Evolutionary conservation across 2,113 vertebrate species (phyloP).

Genomic region (Rhynchopsitta pachyrhyncha): DNA sequence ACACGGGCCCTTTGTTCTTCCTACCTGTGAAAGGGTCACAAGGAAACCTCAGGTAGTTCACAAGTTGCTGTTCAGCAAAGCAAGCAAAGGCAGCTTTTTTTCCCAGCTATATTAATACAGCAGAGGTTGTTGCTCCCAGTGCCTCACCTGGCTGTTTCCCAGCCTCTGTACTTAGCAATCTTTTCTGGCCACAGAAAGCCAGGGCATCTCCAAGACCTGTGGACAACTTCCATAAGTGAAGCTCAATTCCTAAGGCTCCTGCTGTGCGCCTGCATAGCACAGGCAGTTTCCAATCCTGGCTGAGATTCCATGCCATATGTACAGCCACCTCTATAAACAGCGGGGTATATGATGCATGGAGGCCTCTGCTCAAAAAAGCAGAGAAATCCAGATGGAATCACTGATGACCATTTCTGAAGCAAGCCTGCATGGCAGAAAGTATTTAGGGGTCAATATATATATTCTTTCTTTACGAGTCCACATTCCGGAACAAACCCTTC

Average conservation of each 20-base stretch:
- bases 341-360: slow-evolving; percentile 28
- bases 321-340: slow-evolving; percentile 30
- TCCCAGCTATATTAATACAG: neutral
- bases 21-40: neutral
- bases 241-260: slow-evolving; percentile 1
- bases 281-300: slow-evolving; percentile 23
- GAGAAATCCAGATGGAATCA: slow-evolving; percentile 42
- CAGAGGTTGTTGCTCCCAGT: neutral
- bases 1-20: neutral
- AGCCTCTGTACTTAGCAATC: neutral
- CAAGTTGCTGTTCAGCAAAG: neutral
- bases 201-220: slow-evolving; percentile 9
- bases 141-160: neutral
- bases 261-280: neutral
- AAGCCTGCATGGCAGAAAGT: neutral
- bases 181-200: slow-evolving; percentile 13
- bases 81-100: neutral
- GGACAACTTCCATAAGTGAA: slow-evolving; percentile 22
- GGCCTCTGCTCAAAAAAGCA: slow-evolving; percentile 23
- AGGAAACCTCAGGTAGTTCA: neutral
- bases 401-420: slow-evolving; percentile 14
- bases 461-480: neutral
- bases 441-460: neutral
- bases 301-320: slow-evolving; percentile 47
- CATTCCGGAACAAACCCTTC: neutral